Evolutionary conservation across 2,797 vertebrate genomes (phyloP), one percentile per base, ranked within the genome.

Genomic region (Hydrocynus forskahlii): DNA sequence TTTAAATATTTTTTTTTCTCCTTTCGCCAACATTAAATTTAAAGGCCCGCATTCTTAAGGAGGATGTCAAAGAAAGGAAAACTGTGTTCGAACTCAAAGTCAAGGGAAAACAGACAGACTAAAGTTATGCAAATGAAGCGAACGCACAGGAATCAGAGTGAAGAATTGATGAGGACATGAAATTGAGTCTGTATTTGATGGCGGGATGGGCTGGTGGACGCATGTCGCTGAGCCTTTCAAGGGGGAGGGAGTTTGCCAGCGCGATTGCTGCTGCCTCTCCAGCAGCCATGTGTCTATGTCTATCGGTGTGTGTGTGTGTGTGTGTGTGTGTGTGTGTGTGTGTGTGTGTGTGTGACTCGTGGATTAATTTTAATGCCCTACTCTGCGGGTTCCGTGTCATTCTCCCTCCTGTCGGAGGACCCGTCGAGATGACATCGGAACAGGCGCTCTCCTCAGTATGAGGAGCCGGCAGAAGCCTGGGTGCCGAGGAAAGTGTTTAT

Each of bases 361-460:
- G 91, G 94, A 97, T 97, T 92, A 94, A 97, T 97, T 97, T 97
- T 97, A 98, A 97, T 97, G 97, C 92, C 94, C 91, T 90, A 92
- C 94, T 96, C 95, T 93, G 95, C 94, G 89, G 94, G 94, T 93
- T 95, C 93, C 89, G 92, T 96, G 96, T 96, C 96, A 96, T 94
- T 92, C 91, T 91, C 91, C 81, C 84, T 84, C 85, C 82, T 78
- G 82, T 87, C 88, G 82, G 81, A 95, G 94, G 93, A 94, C 94
- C 93, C 94, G 89, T 86, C 83, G 92, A 94, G 94, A 95, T 95
- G 95, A 96, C 96, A 96, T 95, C 94, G 93, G 94, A 96, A 95
- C 93, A 95, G 96, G 95, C 96, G 95, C 94, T 91, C 88, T 92
- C 95, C 96, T 95, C 93, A 95, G 95, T 94, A 92, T 93, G 95